Conservation (phyloP, 2,888 invertebrate genomes). For the Lepidocyrtoides sp. region DNA sequence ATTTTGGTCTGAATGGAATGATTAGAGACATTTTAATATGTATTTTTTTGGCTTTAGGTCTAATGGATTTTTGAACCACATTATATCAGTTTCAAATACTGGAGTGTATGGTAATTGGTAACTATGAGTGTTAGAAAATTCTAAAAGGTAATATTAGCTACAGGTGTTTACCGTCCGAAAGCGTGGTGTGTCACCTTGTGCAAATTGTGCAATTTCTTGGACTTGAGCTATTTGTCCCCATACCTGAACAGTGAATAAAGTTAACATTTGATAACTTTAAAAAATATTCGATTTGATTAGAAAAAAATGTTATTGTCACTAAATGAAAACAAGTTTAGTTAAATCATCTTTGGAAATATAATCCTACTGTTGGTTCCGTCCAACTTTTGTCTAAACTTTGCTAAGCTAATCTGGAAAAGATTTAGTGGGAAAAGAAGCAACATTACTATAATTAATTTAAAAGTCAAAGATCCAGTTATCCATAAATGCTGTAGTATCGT, state of each 20-base stretch:
- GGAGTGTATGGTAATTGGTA: constrained; percentile 9
- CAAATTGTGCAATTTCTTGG: constrained; percentile 91
- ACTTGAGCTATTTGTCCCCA: constrained; percentile 95
- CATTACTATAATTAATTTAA: too few relatives aligned
- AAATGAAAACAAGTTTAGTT: too few relatives aligned
- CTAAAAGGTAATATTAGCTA: constrained; percentile 35
- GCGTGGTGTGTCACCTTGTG: constrained; percentile 81
- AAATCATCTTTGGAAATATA: too few relatives aligned
- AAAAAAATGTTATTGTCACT: too few relatives aligned
- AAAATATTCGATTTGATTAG: background rate
- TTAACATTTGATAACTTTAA: constrained; percentile 31
- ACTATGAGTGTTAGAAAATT: constrained; percentile 18
- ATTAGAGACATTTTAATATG: background rate
- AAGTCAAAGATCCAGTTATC: too few relatives aligned
- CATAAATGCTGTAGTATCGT: too few relatives aligned
- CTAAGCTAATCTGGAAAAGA: too few relatives aligned
- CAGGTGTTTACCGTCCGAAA: constrained; percentile 85
- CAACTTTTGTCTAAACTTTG: too few relatives aligned
- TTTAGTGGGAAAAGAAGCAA: too few relatives aligned
- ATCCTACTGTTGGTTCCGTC: too few relatives aligned
- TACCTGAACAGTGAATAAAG: constrained; percentile 90
- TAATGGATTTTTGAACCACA: constrained; percentile 61
- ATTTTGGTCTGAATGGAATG: background rate
- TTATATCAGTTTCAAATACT: constrained; percentile 17
- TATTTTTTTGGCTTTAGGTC: background rate